A percentile compares a stretch with the other conserved stretches of the same genome.
Evolutionary conservation across 1,140 invertebrate species (phyloP).

Genomic region (Agrypnia vestita): DNA sequence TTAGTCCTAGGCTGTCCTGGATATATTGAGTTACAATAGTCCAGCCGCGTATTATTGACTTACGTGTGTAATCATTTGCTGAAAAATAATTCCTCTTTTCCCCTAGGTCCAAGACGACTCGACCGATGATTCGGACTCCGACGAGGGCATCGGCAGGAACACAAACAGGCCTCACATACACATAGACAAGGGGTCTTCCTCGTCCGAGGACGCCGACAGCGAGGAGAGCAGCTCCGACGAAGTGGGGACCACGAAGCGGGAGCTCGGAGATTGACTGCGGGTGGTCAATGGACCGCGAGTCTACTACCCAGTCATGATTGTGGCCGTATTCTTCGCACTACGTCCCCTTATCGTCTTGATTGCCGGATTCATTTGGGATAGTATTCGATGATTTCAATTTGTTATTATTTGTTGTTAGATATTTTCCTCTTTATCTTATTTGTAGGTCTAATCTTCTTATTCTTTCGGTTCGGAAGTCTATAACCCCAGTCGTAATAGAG

Average conservation of each 20-base stretch:
- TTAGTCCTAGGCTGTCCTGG: no score
- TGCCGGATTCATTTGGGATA: not conserved
- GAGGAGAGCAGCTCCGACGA: slow-evolving; percentile 11
- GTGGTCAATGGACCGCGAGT: slow-evolving; percentile 5
- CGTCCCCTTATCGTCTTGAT: not conserved
- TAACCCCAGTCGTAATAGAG: no score
- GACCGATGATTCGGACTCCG: not conserved
- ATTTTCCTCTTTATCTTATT: not conserved
- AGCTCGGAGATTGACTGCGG: slow-evolving; percentile 24
- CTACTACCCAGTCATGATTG: not conserved
- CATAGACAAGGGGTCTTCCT: slow-evolving; percentile 14
- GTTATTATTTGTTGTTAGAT: not conserved
- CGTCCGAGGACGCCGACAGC: slow-evolving; percentile 20
- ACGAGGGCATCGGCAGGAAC: slow-evolving; percentile 6
- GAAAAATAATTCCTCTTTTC: not conserved
- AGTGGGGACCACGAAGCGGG: not conserved
- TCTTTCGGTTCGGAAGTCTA: no score
- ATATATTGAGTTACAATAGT: no score
- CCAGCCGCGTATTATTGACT: no score
- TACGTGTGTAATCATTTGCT: not conserved
- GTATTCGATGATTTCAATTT: not conserved
- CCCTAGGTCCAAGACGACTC: slow-evolving; percentile 11
- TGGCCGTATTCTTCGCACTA: slow-evolving; percentile 2
- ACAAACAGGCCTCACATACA: slow-evolving; percentile 27
- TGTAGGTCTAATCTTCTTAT: not conserved